Conservation (phyloP, 2,797 vertebrate species). For the Crenichthys baileyi region DNA sequence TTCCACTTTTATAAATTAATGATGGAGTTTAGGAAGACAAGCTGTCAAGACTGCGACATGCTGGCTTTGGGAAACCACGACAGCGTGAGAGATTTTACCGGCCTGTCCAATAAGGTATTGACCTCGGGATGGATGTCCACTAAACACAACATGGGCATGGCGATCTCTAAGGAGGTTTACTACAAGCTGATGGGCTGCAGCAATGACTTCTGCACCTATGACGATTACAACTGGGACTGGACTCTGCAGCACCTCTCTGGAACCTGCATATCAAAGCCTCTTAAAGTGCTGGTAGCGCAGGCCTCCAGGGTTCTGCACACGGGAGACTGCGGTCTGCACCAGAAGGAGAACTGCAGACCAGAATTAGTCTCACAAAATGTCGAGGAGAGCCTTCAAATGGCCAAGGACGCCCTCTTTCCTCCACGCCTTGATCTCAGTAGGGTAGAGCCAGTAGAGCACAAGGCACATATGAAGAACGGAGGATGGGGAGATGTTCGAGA, state of each 20-base stretch:
- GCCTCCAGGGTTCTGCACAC: slow-evolving; percentile 83
- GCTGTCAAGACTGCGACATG: slow-evolving; percentile 78
- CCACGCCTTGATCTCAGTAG: slow-evolving; percentile 51
- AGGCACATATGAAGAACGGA: slow-evolving; percentile 80
- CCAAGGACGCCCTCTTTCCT: slow-evolving; percentile 72
- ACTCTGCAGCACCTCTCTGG: slow-evolving; percentile 84
- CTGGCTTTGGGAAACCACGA: slow-evolving; percentile 81
- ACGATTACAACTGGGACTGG: slow-evolving; percentile 90
- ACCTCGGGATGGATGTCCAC: slow-evolving; percentile 82
- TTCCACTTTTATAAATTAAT: slow-evolving; percentile 74
- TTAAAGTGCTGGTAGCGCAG: slow-evolving; percentile 77
- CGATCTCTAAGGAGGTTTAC: slow-evolving; percentile 80
- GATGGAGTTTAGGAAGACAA: slow-evolving; percentile 62
- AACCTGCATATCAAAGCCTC: slow-evolving; percentile 79
- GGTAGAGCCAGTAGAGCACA: slow-evolving; percentile 68
- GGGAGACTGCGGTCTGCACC: slow-evolving; percentile 82
- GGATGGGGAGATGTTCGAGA: slow-evolving; percentile 86
- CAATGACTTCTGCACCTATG: slow-evolving; percentile 81
- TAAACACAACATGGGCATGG: slow-evolving; percentile 83
- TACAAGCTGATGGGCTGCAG: slow-evolving; percentile 85
- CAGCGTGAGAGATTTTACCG: slow-evolving; percentile 54
- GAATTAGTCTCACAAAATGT: slow-evolving; percentile 68
- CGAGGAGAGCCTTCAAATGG: slow-evolving; percentile 50
- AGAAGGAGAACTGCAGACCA: slow-evolving; percentile 75
- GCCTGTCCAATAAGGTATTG: slow-evolving; percentile 66